phyloP scores from a whole-genome alignment of 2,888 invertebrate genomes.

The Agrilus cyanescens region DNA sequence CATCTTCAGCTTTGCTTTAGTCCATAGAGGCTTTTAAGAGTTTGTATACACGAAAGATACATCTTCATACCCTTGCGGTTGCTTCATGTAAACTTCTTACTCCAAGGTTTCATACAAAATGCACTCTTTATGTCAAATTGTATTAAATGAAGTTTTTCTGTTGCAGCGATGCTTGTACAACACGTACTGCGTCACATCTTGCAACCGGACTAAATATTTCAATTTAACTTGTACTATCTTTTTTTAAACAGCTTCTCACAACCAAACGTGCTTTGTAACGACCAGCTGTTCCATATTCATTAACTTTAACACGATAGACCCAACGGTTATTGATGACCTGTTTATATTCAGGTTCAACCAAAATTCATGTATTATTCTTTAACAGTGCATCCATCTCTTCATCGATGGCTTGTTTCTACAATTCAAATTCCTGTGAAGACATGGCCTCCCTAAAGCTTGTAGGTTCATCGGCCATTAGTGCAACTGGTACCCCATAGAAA shows the following conservation, averaged over 20 bases:
- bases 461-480: no score
- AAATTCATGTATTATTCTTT: constrained; percentile 22
- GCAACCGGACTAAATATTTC: constrained; percentile 24
- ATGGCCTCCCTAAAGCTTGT: constrained; percentile 4
- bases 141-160: constrained; percentile 15
- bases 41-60: background rate
- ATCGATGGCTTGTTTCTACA: constrained; percentile 14
- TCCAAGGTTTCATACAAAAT: constrained; percentile 16
- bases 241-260: constrained; percentile 20
- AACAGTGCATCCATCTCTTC: constrained; percentile 20
- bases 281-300: constrained; percentile 20
- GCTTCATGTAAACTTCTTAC: constrained; percentile 14
- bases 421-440: constrained; percentile 1
- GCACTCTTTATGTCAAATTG: constrained; percentile 22
- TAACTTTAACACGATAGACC: constrained; percentile 21
- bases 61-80: constrained; percentile 14
- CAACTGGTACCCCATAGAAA: no score
- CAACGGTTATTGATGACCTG: constrained; percentile 20
- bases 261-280: constrained; percentile 23
- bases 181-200: constrained; percentile 16
- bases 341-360: constrained; percentile 16
- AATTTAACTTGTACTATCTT: constrained; percentile 18
- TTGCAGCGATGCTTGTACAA: constrained; percentile 19
- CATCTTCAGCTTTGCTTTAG: constrained; percentile 25
- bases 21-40: no score